Base-by-base conservation (phyloP, 2,113 vertebrate genomes). In the Callospermophilus lateralis region DNA sequence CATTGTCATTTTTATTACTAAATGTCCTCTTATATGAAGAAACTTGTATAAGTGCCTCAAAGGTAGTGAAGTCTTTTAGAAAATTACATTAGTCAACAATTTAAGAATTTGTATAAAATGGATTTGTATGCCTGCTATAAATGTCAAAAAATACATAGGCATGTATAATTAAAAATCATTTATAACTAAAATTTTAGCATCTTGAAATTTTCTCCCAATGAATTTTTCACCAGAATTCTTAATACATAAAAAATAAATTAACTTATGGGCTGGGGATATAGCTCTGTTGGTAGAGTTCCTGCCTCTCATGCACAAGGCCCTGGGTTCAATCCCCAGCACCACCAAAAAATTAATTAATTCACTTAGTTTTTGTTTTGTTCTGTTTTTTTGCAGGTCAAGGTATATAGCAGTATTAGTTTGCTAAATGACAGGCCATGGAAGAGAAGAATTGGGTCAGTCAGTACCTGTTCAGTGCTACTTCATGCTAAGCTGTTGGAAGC, bases 21-120 rank as follows among this genome's bases (percentile, higher is more conserved):
- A 61, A 20, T 86, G 51, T 63, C 53, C 45, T 76, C 2, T 42
- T 77, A 94, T 67, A 63, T 79, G 37, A 30, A 67, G 58, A 93
- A 48, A 22, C 13, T 79, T n/a, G 51, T 90, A 12, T 58, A 45
- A 87, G 34, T 74, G 48, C 67, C 51, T 94, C 74, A 94, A 30
- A 83, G 90, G 61, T 76, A 70, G 39, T 89, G 30, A 84, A 16
- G 42, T 65, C 17, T 87, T 73, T 63, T 88, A 90, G 74, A 92
- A 96, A 74, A 79, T 67, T 37, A 63, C 72, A 79, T 63, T 58
- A 63, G 68, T 94, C 70, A 84, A 42, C 95, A 93, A 94, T 94
- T 78, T 88, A 92, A 78, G 58, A 95, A 79, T 26, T 78, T 94
- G 53, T 67, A 89, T 85, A 92, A 79, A 90, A 92, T 42, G 89